phyloP scores from a whole-genome alignment of 2,888 invertebrate species.

The Orgyia antiqua region DNA sequence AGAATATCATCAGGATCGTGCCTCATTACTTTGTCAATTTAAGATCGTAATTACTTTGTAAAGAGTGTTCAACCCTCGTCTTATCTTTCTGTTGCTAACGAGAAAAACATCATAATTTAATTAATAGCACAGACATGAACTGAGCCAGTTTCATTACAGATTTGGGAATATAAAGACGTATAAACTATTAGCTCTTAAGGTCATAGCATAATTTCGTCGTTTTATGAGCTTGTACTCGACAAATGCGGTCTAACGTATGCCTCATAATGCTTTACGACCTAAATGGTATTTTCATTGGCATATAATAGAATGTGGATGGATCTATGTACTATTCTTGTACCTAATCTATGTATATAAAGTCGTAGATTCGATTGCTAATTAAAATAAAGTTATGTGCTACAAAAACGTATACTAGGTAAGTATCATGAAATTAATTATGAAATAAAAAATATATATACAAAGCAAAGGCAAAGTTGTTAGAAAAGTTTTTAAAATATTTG shows the following conservation, averaged over 20 bases:
- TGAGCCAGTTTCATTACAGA: conserved; percentile 7
- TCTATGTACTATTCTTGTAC: no score
- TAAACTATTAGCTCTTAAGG: conserved; percentile 1
- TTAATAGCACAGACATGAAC: conserved; percentile 9
- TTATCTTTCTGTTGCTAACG: conserved; percentile 11
- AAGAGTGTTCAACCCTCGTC: conserved; percentile 13
- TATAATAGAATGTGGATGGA: not conserved
- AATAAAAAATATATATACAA: no score
- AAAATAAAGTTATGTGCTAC: no score
- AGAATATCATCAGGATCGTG: not conserved
- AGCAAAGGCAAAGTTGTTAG: no score
- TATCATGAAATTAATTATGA: no score
- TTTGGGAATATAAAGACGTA: not conserved
- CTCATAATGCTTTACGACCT: not conserved
- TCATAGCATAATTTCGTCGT: not conserved
- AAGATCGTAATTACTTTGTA: no score
- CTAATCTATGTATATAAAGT: no score
- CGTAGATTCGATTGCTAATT: no score
- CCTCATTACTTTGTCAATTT: conserved; percentile 10
- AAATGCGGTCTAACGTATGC: not conserved
- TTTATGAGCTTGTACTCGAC: conserved; percentile 1
- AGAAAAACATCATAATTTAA: conserved; percentile 19
- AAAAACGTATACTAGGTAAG: no score
- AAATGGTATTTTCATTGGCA: not conserved
- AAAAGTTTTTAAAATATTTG: no score